Evolutionary conservation across 2,888 invertebrate genomes (phyloP).

Genomic region (Papilio demoleus): DNA sequence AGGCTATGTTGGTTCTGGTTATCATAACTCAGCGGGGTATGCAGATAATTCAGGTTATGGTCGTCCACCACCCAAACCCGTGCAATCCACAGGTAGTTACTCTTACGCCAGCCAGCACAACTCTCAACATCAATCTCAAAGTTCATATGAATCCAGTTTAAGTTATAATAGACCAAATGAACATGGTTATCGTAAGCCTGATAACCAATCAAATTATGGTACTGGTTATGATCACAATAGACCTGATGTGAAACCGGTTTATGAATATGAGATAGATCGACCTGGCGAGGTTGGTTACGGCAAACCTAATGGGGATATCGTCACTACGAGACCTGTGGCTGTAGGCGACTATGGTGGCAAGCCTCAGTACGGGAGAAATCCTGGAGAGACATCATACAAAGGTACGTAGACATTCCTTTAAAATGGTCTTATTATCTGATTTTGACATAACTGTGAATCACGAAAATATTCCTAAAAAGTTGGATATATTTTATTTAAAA

Average conservation of each 20-base stretch:
- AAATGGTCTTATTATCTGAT: neutral
- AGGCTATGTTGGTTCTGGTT: slow-evolving; percentile 19
- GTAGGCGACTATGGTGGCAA: slow-evolving; percentile 62
- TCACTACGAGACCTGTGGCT: slow-evolving; percentile 70
- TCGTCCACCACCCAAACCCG: slow-evolving; percentile 39
- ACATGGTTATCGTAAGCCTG: slow-evolving; percentile 41
- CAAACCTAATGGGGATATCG: slow-evolving; percentile 62
- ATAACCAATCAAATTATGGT: slow-evolving; percentile 43
- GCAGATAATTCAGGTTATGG: slow-evolving; percentile 25
- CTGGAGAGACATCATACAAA: slow-evolving; percentile 59
- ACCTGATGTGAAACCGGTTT: slow-evolving; percentile 68
- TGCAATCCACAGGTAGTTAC: slow-evolving; percentile 34
- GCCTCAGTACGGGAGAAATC: slow-evolving; percentile 56
- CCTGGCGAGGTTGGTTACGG: slow-evolving; percentile 63
- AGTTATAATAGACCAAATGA: slow-evolving; percentile 39
- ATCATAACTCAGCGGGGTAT: slow-evolving; percentile 26
- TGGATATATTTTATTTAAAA: neutral
- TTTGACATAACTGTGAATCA: too few species aligned
- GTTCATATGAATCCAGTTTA: slow-evolving; percentile 40
- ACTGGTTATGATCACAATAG: slow-evolving; percentile 46
- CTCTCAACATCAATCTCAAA: slow-evolving; percentile 42
- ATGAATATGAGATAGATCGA: slow-evolving; percentile 68
- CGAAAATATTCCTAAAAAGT: too few species aligned
- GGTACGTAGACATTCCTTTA: slow-evolving; percentile 57
- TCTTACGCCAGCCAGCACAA: slow-evolving; percentile 41